These are phyloP conservation scores for Xylocampa areola DNA, from an alignment of 2,888 invertebrate genomes.

Conservation along the genomic window DNA sequence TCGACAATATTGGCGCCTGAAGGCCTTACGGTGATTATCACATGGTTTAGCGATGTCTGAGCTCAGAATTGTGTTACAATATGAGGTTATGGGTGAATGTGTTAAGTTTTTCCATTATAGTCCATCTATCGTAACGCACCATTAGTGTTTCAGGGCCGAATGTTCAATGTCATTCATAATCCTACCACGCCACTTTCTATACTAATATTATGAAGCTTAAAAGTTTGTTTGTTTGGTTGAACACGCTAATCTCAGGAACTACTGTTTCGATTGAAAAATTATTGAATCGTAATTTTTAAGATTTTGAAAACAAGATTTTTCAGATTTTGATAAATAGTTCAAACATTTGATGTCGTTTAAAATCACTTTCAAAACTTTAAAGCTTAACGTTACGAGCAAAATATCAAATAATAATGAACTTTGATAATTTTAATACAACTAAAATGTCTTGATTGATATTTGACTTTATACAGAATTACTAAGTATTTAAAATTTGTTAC, in stretches of 20 bases:
- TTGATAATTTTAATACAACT: constrained; percentile 18
- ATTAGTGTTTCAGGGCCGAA: too few species aligned
- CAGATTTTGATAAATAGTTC: constrained; percentile 19
- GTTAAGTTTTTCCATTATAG: constrained; percentile 14
- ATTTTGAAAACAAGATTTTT: too few species aligned
- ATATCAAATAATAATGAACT: constrained; percentile 26
- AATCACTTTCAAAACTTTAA: constrained; percentile 25
- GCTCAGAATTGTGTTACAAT: constrained; percentile 20
- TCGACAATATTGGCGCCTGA: constrained; percentile 29
- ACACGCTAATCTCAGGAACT: too few species aligned
- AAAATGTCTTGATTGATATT: constrained; percentile 8
- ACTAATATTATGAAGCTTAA: too few species aligned
- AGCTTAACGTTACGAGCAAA: constrained; percentile 32
- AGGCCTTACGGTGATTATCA: constrained; percentile 29
- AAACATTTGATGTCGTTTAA: constrained; percentile 37
- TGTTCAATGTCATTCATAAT: too few species aligned
- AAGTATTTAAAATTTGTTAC: constrained; percentile 20
- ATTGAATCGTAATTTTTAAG: too few species aligned
- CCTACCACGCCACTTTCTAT: too few species aligned
- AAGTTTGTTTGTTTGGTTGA: too few species aligned
- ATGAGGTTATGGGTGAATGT: constrained; percentile 17
- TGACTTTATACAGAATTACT: too few species aligned
- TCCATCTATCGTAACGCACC: constrained; percentile 24
- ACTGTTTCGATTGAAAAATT: too few species aligned
- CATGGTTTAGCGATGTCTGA: constrained; percentile 28